Percentiles rank a stretch among this genome's conserved stretches.
These are phyloP conservation scores for Falco berigora DNA, from an alignment of 2,797 vertebrate species.

Conservation along the genomic window DNA sequence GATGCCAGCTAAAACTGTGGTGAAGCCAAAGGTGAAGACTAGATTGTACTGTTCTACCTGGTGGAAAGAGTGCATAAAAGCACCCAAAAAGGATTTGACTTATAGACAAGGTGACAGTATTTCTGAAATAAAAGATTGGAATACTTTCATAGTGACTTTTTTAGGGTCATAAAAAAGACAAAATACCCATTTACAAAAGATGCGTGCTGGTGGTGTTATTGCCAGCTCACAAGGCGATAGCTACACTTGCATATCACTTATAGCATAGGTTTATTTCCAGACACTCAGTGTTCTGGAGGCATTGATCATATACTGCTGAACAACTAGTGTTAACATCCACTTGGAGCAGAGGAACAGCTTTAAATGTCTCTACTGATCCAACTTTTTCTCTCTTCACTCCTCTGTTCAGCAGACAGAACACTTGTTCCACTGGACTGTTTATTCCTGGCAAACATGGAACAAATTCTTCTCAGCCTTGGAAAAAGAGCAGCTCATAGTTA, in stretches of 20 bases:
- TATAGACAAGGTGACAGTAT: neutral
- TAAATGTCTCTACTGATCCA: neutral
- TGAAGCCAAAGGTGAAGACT: neutral
- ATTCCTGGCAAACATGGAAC: neutral
- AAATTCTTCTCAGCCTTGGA: conserved; percentile 17
- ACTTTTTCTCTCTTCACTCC: neutral
- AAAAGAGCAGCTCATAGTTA: conserved; percentile 1
- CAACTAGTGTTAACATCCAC: neutral
- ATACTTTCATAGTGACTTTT: neutral
- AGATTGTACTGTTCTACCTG: neutral
- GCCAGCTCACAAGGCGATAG: neutral
- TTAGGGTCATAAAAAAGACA: conserved; percentile 6
- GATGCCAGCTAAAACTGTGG: neutral
- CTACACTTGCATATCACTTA: conserved; percentile 14
- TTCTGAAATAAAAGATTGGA: conserved; percentile 30
- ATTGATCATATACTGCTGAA: neutral
- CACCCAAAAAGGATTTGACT: neutral
- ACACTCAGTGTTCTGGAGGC: neutral
- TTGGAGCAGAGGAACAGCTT: conserved; percentile 28
- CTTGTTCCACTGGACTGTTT: conserved; percentile 21
- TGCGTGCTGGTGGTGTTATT: neutral
- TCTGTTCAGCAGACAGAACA: neutral
- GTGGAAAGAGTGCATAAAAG: neutral
- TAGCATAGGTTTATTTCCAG: neutral
- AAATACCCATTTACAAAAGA: neutral